Evolutionary conservation across 2,113 vertebrate species (phyloP), one percentile per base, ranked within the genome.

Genomic region (Amazona guildingii): DNA sequence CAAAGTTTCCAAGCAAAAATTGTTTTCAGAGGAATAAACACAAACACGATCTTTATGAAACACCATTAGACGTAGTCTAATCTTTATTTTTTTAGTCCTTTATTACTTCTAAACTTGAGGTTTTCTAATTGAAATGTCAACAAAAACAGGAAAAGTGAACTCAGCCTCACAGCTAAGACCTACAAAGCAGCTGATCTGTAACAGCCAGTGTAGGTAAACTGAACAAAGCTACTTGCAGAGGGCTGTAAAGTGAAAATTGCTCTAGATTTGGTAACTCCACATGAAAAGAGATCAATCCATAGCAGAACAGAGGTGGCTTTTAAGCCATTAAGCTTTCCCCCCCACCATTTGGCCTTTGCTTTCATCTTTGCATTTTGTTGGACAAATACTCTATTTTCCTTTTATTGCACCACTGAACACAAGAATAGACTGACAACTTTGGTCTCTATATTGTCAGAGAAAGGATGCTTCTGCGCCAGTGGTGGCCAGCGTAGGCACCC

Each of bases 291-390:
- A 73, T 16, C 43, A 7, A 24, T 35, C 57, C 57, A 35, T 19
- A 73, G 44, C n/a, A 81, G 18, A 81, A 43, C 9, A 41, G 66
- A 70, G 10, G 6, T n/a, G 29, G 13, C 13, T 79, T 90, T 85
- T 72, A 21, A 81, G 17, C 4, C 21, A 18, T 54, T 54, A 68
- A 75, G 10, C 1, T 31, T 29, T 11, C 0, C 6, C 6, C 9
- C 11, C 3, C 4, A 5, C 1, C 55, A 49, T 67, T 54, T 57
- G 18, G 11, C 28, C 20, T 61, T 82, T 54, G 27, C 3, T 73
- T 83, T 88, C 57, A 46, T 6, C 6, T 48, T 51, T 51, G 9
- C 7, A 10, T 48, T 59, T 74, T 61, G 21, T 64, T 55, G 1
- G 5, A 33, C 1, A 14, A 83, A 70, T 44, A 12, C 2, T 78